Evolutionary conservation across 2,113 vertebrate species (phyloP).

Genomic region (Mormoops blainvillei): DNA sequence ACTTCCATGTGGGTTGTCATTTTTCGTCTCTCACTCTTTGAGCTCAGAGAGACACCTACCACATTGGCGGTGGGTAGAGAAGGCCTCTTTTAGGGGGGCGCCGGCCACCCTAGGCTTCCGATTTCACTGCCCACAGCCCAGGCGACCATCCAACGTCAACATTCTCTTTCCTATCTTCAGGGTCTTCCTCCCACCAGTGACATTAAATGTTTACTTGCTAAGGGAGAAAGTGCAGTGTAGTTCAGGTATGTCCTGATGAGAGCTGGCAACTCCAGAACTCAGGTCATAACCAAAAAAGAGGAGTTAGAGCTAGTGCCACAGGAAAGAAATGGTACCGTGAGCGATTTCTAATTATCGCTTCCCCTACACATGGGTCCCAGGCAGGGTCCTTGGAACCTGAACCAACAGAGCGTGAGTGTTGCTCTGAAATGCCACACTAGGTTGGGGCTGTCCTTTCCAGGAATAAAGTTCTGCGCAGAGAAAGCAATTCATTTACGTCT

Average conservation of each 20-base stretch:
- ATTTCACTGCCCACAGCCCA: not conserved
- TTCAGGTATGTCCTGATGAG: not conserved
- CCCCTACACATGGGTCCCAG: not conserved
- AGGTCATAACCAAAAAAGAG: not conserved
- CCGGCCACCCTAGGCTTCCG: not conserved
- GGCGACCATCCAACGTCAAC: not conserved
- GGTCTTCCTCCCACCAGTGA: not conserved
- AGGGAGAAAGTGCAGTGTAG: not conserved
- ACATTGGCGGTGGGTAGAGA: fast-evolving
- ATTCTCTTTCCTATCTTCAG: not conserved
- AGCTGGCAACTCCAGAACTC: not conserved
- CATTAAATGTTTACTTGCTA: not conserved
- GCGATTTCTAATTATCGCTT: not conserved
- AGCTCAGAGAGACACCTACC: not conserved
- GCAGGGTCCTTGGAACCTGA: not conserved
- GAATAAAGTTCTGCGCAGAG: not conserved
- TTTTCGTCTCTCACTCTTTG: not conserved
- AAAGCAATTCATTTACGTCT: conserved; percentile 18
- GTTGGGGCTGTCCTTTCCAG: not conserved
- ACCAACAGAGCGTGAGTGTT: not conserved
- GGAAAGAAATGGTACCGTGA: not conserved
- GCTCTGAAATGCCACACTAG: not conserved
- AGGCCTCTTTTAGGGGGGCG: not conserved
- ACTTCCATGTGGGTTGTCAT: not conserved
- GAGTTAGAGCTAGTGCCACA: not conserved